These are phyloP conservation scores for Notarius lentiginosus DNA, from an alignment of 2,113 vertebrate species.

Conservation along the genomic window DNA sequence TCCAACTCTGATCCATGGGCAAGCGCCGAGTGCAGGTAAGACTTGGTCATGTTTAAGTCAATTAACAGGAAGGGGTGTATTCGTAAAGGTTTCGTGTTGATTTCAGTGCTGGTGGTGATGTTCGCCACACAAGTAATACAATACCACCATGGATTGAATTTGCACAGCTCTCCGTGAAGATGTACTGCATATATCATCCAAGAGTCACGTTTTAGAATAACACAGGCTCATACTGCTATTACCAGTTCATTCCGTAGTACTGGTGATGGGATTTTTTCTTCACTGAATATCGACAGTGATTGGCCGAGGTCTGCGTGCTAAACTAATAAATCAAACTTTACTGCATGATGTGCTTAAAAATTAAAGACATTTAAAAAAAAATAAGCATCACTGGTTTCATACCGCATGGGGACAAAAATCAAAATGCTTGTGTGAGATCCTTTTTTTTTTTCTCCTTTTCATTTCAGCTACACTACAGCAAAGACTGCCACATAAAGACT, in stretches of 20 bases:
- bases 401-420: background rate
- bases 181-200: background rate
- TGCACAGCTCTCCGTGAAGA: background rate
- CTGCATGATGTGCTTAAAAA: no score
- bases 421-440: no score
- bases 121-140: background rate
- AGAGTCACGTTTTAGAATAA: background rate
- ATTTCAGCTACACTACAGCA: no score
- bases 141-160: background rate
- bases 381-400: no score
- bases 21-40: constrained; percentile 95
- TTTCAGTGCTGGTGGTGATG: background rate
- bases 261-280: background rate
- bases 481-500: no score
- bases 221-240: background rate
- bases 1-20: constrained; percentile 93
- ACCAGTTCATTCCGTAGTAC: background rate
- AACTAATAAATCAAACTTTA: background rate
- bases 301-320: no score
- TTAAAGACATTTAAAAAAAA: no score
- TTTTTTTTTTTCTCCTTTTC: no score
- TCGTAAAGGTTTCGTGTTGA: background rate
- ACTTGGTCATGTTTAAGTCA: background rate
- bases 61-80: background rate
- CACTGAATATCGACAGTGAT: no score